A percentile compares a stretch with the other conserved stretches of the same genome.
These are phyloP conservation scores for Mohoua ochrocephala DNA, from an alignment of 2,113 vertebrate species.

Conservation along the genomic window DNA sequence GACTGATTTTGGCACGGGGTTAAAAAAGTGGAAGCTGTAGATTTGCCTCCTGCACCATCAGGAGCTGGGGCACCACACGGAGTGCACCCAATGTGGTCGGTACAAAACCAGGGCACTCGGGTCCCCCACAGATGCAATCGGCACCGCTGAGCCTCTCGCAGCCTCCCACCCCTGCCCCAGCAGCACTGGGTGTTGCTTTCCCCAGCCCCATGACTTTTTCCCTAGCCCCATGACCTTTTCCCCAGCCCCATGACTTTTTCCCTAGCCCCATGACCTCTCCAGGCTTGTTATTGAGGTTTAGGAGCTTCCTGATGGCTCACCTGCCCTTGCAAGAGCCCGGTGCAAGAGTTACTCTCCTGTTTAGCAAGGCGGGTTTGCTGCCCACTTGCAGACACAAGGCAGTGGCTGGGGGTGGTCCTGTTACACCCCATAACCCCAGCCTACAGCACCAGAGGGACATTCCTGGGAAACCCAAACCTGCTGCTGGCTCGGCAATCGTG, in stretches of 20 bases:
- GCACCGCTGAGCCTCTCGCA: neutral
- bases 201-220: neutral
- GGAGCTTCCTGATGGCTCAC: neutral
- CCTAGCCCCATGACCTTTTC: neutral
- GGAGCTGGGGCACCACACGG: fast-evolving
- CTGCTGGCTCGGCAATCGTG: neutral
- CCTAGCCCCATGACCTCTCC: neutral
- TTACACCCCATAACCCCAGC: neutral
- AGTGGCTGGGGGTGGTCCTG: fast-evolving
- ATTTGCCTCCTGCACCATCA: neutral
- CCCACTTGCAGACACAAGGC: fast-evolving
- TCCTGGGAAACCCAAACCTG: neutral
- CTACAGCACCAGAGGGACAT: neutral
- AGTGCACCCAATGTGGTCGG: fast-evolving
- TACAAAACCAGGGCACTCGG: neutral
- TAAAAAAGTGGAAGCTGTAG: neutral
- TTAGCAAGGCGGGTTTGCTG: neutral
- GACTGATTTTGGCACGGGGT: neutral
- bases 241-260: neutral
- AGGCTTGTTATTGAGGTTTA: neutral
- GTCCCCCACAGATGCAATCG: neutral
- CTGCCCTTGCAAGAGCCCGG: neutral
- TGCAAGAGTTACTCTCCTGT: neutral
- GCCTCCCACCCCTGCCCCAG: neutral
- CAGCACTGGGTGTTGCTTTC: neutral